phyloP scores from a whole-genome alignment of 2,797 vertebrate species.

The Lacerta bilineata region DNA sequence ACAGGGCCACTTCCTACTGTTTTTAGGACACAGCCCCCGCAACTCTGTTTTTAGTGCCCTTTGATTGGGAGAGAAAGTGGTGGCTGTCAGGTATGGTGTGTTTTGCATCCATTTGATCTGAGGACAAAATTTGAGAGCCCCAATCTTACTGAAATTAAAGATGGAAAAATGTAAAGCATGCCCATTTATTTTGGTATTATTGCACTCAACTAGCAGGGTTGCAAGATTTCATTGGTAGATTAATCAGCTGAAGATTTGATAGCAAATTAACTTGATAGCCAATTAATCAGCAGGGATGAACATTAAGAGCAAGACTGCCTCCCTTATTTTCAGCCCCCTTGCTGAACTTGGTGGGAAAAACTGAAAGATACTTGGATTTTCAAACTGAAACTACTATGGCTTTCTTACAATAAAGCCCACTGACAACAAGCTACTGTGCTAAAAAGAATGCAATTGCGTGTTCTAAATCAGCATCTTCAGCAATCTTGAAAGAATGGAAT shows the following conservation, averaged over 20 bases:
- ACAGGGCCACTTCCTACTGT: neutral
- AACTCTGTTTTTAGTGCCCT: neutral
- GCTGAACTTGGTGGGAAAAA: neutral
- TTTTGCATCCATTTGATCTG: neutral
- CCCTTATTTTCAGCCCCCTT: neutral
- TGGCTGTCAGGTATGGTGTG: neutral
- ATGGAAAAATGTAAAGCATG: neutral
- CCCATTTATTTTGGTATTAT: neutral
- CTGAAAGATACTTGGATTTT: neutral
- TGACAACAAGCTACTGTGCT: neutral
- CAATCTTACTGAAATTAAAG: neutral
- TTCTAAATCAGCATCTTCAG: neutral
- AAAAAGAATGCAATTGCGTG: neutral
- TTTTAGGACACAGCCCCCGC: neutral
- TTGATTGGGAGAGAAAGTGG: neutral
- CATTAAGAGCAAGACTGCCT: neutral
- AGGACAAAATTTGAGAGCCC: neutral
- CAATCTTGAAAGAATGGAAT: neutral
- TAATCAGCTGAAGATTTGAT: slow-evolving; percentile 20
- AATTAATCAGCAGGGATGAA: neutral
- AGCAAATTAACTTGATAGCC: neutral
- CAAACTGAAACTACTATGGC: neutral
- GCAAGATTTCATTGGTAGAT: slow-evolving; percentile 3
- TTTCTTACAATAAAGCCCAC: neutral
- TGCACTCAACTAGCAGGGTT: neutral